Evolutionary conservation across 92 coral and sea anemone species (phyloP).

Genomic region (Zoanthus sociatus): DNA sequence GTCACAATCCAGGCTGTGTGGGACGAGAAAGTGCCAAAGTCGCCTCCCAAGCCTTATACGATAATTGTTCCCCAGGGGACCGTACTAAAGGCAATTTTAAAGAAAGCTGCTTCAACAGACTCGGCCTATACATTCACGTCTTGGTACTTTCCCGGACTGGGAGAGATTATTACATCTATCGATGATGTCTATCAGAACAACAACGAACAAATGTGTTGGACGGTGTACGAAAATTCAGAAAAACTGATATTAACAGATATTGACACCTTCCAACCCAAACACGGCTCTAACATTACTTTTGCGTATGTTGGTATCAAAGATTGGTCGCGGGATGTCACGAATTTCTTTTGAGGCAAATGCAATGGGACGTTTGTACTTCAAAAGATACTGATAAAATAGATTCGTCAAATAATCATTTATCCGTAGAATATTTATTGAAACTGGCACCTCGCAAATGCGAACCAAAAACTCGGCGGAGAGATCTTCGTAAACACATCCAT

Average conservation of each 20-base stretch:
- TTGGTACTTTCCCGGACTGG: conserved; percentile 30
- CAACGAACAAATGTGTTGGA: conserved; percentile 13
- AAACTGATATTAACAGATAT: background rate
- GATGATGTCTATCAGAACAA: conserved; percentile 30
- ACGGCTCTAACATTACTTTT: conserved; percentile 25
- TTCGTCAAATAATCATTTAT: no score
- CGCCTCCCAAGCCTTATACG: conserved; percentile 6
- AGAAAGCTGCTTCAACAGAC: conserved; percentile 14
- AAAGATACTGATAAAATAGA: no score
- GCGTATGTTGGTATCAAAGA: background rate
- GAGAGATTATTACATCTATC: conserved; percentile 28
- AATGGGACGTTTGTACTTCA: no score
- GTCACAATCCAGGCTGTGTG: conserved; percentile 24
- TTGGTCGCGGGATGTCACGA: no score
- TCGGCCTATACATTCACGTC: conserved; percentile 16
- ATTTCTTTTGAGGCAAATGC: no score
- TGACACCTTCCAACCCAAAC: conserved; percentile 25
- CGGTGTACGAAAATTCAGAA: conserved; percentile 2
- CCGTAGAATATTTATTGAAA: no score
- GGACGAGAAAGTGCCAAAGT: conserved; percentile 4
- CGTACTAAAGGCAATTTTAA: conserved; percentile 29
- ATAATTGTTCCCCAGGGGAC: conserved; percentile 31
- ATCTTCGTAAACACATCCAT: no score
- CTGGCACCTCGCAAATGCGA: no score
- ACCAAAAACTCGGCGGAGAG: no score